Conservation (phyloP, 2,797 vertebrate genomes). For the Periparus ater region DNA sequence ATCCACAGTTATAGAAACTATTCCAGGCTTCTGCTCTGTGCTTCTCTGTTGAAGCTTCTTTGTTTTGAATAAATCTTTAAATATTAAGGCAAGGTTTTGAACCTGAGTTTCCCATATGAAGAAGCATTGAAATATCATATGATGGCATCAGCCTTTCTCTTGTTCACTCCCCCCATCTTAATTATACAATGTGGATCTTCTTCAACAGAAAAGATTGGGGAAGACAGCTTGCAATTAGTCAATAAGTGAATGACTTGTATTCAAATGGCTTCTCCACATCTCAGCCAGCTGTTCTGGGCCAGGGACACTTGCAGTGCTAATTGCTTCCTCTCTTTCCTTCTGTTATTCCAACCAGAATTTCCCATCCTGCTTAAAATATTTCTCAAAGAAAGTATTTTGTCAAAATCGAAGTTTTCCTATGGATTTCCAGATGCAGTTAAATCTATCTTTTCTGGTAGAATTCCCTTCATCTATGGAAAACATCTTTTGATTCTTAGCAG, state of each 20-base stretch:
- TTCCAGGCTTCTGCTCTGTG: neutral
- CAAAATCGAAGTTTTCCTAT: neutral
- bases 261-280: neutral
- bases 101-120: conserved; percentile 28
- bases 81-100: conserved; percentile 29
- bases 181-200: neutral
- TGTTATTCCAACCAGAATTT: neutral
- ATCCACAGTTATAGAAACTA: neutral
- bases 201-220: neutral
- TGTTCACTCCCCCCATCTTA: neutral
- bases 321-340: neutral
- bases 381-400: neutral
- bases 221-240: neutral
- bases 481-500: neutral
- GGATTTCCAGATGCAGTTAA: neutral
- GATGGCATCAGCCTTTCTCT: neutral
- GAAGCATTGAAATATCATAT: neutral
- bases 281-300: neutral
- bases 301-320: neutral
- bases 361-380: neutral
- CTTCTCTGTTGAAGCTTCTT: neutral
- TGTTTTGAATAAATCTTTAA: neutral
- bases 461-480: neutral
- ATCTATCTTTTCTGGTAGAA: neutral
- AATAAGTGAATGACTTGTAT: neutral